Conservation (phyloP, 2,888 invertebrate genomes). For the Pegoplata infirma region DNA sequence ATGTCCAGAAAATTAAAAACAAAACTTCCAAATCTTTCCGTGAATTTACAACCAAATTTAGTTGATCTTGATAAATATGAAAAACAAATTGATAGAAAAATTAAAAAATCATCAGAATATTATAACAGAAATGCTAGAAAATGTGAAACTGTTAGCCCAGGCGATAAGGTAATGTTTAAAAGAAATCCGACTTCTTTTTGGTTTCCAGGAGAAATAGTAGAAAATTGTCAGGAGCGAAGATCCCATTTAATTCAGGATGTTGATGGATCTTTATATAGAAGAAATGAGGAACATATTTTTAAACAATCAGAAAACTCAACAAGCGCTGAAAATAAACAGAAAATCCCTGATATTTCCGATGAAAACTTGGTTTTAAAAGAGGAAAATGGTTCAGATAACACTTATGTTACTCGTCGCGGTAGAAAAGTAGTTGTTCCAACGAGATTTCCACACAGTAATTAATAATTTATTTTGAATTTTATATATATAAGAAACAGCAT, state of each 20-base stretch:
- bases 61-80: slow-evolving; percentile 7
- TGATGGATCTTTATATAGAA: slow-evolving; percentile 18
- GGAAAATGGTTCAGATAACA: slow-evolving; percentile 1
- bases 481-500: too few relatives aligned
- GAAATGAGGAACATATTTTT: slow-evolving; percentile 22
- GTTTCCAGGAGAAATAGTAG: slow-evolving; percentile 33
- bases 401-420: background rate
- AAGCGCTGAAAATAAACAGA: background rate
- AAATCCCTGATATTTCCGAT: background rate
- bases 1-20: slow-evolving; percentile 22
- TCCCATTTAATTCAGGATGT: slow-evolving; percentile 27
- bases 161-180: slow-evolving; percentile 33
- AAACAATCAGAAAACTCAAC: background rate
- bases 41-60: slow-evolving; percentile 11
- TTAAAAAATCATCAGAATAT: slow-evolving; percentile 25
- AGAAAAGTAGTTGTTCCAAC: slow-evolving; percentile 14
- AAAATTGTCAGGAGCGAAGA: slow-evolving; percentile 14
- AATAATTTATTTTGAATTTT: too few relatives aligned
- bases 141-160: background rate
- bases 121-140: background rate
- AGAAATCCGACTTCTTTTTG: slow-evolving; percentile 25
- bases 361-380: background rate
- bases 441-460: background rate
- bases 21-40: slow-evolving; percentile 3
- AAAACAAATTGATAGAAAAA: slow-evolving; percentile 10